phyloP scores from a whole-genome alignment of 2,888 invertebrate species.

The Chalcis sispes region DNA sequence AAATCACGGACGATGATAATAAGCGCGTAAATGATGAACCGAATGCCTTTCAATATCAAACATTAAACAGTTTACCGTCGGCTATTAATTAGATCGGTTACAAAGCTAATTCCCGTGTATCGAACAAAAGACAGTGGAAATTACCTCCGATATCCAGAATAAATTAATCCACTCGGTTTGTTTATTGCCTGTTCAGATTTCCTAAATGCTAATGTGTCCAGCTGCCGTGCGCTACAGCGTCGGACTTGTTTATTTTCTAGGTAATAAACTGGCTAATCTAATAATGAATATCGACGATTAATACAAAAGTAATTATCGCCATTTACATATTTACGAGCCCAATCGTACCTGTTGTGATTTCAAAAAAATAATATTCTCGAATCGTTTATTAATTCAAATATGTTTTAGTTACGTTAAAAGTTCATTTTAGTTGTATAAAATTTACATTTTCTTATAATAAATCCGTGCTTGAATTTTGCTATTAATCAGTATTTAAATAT shows the following conservation, averaged over 20 bases:
- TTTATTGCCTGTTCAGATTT: background rate
- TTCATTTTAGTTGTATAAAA: no score
- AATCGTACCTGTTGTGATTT: no score
- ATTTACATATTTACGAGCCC: no score
- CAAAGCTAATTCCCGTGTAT: background rate
- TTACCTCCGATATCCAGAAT: slow-evolving; percentile 3
- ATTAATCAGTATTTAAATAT: no score
- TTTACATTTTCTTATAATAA: no score
- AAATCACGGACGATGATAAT: background rate
- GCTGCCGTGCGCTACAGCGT: background rate
- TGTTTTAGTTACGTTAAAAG: no score
- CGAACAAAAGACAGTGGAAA: slow-evolving; percentile 20
- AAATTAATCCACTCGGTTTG: slow-evolving; percentile 6
- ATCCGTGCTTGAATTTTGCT: no score
- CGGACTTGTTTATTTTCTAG: background rate
- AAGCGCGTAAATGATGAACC: background rate
- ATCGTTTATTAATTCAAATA: no score
- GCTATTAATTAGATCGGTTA: background rate
- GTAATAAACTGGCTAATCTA: no score
- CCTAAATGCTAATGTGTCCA: background rate
- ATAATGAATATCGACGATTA: no score
- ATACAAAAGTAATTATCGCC: no score
- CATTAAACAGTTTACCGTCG: slow-evolving; percentile 4
- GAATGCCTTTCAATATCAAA: background rate
- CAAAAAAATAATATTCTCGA: no score